Evolutionary conservation across 2,797 vertebrate genomes (phyloP).

Genomic region (Dipus sagitta): DNA sequence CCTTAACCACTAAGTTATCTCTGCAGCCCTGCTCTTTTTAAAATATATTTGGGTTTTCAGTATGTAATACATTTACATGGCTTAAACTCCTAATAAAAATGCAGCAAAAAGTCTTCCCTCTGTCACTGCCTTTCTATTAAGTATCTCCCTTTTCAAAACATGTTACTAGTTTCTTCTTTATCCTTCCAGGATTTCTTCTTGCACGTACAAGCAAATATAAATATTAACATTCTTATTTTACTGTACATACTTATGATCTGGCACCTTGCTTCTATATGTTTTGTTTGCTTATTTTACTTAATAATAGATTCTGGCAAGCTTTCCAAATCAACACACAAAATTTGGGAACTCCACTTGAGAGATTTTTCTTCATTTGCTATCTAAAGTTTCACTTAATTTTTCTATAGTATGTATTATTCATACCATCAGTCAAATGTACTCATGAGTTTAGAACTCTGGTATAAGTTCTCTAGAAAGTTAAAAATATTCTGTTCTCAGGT

Average conservation of each 20-base stretch:
- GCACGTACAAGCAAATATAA: background rate
- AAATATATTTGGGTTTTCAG: background rate
- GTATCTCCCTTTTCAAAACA: background rate
- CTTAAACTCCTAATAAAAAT: constrained; percentile 10
- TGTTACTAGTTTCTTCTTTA: background rate
- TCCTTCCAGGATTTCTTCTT: background rate
- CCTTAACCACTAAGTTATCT: too few relatives aligned
- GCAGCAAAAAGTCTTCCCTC: background rate
- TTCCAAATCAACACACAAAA: background rate
- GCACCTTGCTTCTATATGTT: background rate
- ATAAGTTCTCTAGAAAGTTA: background rate
- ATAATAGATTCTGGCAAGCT: background rate
- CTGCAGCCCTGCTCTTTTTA: too few relatives aligned
- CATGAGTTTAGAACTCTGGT: background rate
- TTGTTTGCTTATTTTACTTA: background rate
- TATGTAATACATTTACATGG: background rate
- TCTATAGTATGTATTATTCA: background rate
- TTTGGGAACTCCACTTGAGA: background rate
- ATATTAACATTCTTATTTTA: background rate
- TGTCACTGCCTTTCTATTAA: background rate
- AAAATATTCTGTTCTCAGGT: too few relatives aligned
- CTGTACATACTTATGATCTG: background rate
- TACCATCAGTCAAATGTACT: background rate
- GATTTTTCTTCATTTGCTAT: background rate
- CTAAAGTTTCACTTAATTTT: background rate